phyloP scores from a whole-genome alignment of 2,113 vertebrate species.

The Alectura lathami region DNA sequence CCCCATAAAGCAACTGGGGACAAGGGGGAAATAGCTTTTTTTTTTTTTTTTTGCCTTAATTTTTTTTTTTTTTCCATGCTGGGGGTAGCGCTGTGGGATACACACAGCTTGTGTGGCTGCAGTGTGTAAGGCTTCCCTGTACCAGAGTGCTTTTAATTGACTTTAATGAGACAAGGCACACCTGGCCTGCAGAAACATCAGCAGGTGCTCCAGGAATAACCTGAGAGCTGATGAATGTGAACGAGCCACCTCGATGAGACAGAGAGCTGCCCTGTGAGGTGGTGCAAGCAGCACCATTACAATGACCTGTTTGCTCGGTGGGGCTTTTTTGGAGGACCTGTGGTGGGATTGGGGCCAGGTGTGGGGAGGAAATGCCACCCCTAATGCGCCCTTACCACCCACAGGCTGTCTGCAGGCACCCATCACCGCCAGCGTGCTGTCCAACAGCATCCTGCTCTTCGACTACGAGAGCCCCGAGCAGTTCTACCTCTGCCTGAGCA shows the following conservation, averaged over 20 bases:
- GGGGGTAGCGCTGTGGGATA: not conserved
- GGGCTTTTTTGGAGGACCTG: not conserved
- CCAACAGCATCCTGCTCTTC: accelerated
- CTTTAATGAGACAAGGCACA: not conserved
- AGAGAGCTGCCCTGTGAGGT: accelerated
- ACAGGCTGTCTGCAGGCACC: not conserved
- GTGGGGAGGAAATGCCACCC: accelerated
- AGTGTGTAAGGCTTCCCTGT: accelerated
- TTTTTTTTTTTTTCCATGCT: too few species aligned
- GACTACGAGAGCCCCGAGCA: not conserved
- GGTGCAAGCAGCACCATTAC: accelerated
- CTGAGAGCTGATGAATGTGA: not conserved
- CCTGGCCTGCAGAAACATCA: not conserved
- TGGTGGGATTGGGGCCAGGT: not conserved
- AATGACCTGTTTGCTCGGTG: accelerated
- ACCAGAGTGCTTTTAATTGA: accelerated
- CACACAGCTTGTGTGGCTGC: accelerated
- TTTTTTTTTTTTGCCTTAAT: too few species aligned
- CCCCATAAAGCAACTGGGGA: not conserved
- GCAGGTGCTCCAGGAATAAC: not conserved
- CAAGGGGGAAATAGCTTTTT: too few species aligned
- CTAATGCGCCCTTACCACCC: not conserved
- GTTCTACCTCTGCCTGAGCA: slow-evolving; percentile 62
- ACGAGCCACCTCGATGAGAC: accelerated
- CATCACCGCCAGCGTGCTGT: slow-evolving; percentile 12